Conservation (phyloP, 1,140 invertebrate genomes). For the Drosophila pruinosa region DNA sequence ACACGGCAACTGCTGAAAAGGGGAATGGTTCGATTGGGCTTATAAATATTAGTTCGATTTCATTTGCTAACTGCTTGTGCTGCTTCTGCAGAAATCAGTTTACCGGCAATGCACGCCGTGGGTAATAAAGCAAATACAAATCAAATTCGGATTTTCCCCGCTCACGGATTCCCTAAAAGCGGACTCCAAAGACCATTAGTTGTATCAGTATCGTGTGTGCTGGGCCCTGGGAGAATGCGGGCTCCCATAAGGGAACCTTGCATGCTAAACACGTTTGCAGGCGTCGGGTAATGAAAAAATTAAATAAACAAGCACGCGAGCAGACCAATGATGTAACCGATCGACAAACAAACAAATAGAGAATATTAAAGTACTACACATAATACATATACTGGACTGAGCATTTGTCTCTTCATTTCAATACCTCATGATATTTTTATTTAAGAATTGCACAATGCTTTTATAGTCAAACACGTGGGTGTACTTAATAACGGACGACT, state of each 20-base stretch:
- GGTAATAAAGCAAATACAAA: slow-evolving; percentile 65
- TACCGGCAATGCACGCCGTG: slow-evolving; percentile 29
- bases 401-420: neutral
- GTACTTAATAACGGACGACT: neutral
- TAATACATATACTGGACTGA: neutral
- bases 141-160: slow-evolving; percentile 46
- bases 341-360: neutral
- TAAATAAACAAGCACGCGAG: slow-evolving; percentile 69
- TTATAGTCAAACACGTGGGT: neutral
- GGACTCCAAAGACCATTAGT: slow-evolving; percentile 58
- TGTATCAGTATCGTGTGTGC: slow-evolving; percentile 52
- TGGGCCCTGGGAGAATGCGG: slow-evolving; percentile 7
- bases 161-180: neutral
- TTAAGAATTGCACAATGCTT: neutral
- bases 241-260: slow-evolving; percentile 17
- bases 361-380: neutral
- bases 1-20: neutral
- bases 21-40: slow-evolving; percentile 33
- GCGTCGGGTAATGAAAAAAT: slow-evolving; percentile 65
- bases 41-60: slow-evolving; percentile 77
- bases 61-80: slow-evolving; percentile 41
- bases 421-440: neutral
- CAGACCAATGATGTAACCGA: slow-evolving; percentile 39
- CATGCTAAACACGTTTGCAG: slow-evolving; percentile 58
- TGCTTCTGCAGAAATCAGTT: slow-evolving; percentile 54